These are phyloP conservation scores for Butastur rufipennis DNA, from an alignment of 2,113 vertebrate genomes.

Conservation along the genomic window DNA sequence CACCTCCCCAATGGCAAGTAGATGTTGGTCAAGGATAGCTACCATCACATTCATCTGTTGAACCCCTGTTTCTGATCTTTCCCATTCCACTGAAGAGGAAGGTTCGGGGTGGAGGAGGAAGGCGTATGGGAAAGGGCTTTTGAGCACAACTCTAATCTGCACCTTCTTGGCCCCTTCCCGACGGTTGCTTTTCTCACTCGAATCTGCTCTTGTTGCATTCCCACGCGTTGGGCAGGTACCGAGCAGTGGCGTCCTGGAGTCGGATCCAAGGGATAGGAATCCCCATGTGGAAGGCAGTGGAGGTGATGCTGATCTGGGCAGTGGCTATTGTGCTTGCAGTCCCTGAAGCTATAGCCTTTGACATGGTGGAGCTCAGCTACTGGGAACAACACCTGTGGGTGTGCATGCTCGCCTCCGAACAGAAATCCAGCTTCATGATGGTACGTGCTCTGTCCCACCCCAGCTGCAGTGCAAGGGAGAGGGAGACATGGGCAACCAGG, in stretches of 20 bases:
- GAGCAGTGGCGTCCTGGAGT: conserved; percentile 90
- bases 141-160: not conserved
- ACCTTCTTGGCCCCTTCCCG: not conserved
- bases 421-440: conserved; percentile 80
- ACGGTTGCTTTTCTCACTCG: not conserved
- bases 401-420: conserved; percentile 82
- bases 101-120: not conserved
- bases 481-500: not conserved
- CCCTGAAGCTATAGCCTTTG: conserved; percentile 85
- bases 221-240: conserved; percentile 68
- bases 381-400: conserved; percentile 78
- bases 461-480: not conserved
- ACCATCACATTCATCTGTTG: not conserved
- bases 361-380: conserved; percentile 83
- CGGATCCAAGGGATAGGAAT: conserved; percentile 90
- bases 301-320: conserved; percentile 85
- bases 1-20: not conserved
- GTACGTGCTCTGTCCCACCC: conserved; percentile 23
- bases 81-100: not conserved
- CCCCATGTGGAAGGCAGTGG: conserved; percentile 86
- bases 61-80: not conserved
- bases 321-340: conserved; percentile 82
- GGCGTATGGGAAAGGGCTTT: not conserved
- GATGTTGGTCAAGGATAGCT: not conserved
- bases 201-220: not conserved